Evolutionary conservation across 2,888 invertebrate species (phyloP).

Genomic region (Antheraea yamamai): DNA sequence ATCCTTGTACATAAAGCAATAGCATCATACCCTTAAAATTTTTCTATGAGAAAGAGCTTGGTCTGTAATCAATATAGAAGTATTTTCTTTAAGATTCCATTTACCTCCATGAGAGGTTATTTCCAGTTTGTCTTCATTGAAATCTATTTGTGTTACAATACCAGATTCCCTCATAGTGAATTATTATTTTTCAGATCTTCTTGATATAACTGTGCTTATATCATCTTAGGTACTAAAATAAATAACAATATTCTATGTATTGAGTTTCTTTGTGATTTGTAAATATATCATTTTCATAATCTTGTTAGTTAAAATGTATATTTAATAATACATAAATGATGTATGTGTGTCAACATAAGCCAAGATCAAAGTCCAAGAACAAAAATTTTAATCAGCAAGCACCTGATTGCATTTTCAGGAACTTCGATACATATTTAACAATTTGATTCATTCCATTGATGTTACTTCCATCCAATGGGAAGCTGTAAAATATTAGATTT

Average conservation of each 20-base stretch:
- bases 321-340: no score
- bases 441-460: not conserved
- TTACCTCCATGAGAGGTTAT: constrained; percentile 30
- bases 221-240: constrained; percentile 18
- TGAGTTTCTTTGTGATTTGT: not conserved
- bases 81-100: constrained; percentile 45
- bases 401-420: no score
- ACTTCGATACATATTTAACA: no score
- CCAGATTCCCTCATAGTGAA: constrained; percentile 32
- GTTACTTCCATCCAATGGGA: not conserved
- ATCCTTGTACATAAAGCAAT: not conserved
- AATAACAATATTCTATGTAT: not conserved
- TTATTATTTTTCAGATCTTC: constrained; percentile 21
- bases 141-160: constrained; percentile 41
- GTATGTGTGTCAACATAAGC: not conserved
- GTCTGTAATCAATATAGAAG: constrained; percentile 38
- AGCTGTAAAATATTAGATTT: not conserved
- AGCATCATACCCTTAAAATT: constrained; percentile 61
- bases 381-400: no score
- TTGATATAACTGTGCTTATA: constrained; percentile 12
- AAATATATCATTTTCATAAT: not conserved
- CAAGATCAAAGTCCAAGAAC: no score
- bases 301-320: no score
- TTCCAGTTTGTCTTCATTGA: constrained; percentile 30
- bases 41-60: constrained; percentile 61